Base-by-base conservation (phyloP, 2,888 invertebrate genomes). In the Oasisia sp. region DNA sequence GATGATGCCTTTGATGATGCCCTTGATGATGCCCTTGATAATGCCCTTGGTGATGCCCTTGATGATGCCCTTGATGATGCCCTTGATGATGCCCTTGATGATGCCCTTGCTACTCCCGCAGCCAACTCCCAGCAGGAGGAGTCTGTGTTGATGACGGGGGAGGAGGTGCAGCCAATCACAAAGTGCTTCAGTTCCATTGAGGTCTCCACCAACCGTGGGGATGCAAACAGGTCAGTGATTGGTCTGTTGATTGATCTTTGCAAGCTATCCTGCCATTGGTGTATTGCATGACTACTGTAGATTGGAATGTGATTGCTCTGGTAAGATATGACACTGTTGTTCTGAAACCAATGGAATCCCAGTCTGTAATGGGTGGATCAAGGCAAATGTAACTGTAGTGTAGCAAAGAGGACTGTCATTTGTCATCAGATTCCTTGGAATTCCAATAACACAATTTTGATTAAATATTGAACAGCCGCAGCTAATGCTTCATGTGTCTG, bases 161-260 rank as follows among this genome's bases (percentile, higher is more conserved):
- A 95, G 91, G 96, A 96, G 92, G 93, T 95, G 91, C 94, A 95
- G 50, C 94, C 95, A 38, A 94, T 96, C 45, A 94, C 94, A 91
- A 95, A 95, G 89, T 95, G 96, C 93, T 95, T 94, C 94, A 94
- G 94, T 92, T 94, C 94, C 9, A 92, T 96, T 19, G 96, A 96
- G 90, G 96, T 96, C 14, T 96, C 96, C 32, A 95, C 95, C 91
- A 96, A 95, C 93, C 94, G 94, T 56, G 93, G 94, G 14, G 95
- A 96, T 93, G 94, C 95, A 9, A 94, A 95, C 94, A 95, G 95
- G 96, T 95, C 92, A 45, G 91, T 91, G 74, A 74, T 74, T 74
- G 74, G 74, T 74, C n/a, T 74, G 7, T 74, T 74, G 74, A 7
- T 27, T 14, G 7, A 74, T 27, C 27, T 19, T 74, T 14, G 27